phyloP scores from a whole-genome alignment of 2,113 vertebrate species.

The Rhea pennata region DNA sequence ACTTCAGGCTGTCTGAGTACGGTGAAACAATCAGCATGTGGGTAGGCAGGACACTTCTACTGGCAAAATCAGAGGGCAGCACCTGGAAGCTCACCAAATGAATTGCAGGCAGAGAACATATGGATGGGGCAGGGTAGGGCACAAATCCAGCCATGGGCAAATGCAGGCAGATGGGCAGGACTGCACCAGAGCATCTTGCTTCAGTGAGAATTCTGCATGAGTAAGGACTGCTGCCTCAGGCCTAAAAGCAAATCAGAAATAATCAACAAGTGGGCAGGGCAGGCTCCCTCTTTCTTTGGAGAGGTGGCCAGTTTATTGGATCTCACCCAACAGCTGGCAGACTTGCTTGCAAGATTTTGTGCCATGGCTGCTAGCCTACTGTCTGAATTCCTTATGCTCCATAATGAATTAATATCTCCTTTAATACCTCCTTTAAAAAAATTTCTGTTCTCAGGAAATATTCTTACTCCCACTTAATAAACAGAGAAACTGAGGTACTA shows the following conservation, averaged over 20 bases:
- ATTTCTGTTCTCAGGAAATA: background rate
- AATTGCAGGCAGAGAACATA: background rate
- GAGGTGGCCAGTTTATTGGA: background rate
- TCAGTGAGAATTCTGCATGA: background rate
- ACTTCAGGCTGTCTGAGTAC: background rate
- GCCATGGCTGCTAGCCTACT: background rate
- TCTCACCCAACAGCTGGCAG: background rate
- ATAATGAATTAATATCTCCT: background rate
- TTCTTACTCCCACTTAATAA: background rate
- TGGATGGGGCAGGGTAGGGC: background rate
- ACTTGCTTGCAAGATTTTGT: background rate
- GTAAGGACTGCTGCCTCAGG: background rate
- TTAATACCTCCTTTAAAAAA: too few relatives aligned
- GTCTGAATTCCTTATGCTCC: background rate
- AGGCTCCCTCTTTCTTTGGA: background rate
- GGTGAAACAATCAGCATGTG: background rate
- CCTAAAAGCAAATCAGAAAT: background rate
- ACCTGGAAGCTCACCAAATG: background rate
- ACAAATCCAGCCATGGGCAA: background rate
- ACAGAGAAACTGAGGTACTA: background rate
- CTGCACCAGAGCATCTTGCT: background rate
- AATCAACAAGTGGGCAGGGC: background rate
- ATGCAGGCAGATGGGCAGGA: background rate
- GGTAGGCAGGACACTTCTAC: background rate
- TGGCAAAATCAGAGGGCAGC: background rate